These are phyloP conservation scores for Batillaria attramentaria DNA, from an alignment of 1,140 invertebrate species.

Conservation along the genomic window DNA sequence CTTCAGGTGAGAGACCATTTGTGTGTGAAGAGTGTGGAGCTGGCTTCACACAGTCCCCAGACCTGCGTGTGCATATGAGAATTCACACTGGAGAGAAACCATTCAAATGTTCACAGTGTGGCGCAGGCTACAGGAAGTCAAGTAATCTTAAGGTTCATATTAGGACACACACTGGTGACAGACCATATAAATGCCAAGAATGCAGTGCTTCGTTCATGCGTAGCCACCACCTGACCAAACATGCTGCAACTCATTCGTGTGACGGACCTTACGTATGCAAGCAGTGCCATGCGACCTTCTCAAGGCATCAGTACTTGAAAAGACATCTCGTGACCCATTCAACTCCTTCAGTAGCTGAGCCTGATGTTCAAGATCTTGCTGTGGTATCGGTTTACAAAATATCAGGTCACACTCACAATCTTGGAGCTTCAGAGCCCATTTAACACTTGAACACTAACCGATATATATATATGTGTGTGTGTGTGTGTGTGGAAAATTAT, in stretches of 20 bases:
- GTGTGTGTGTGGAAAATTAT: too few relatives aligned
- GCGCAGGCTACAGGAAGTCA: not conserved
- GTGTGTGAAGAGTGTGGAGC: constrained; percentile 44
- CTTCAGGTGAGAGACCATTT: constrained; percentile 67
- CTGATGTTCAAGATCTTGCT: too few relatives aligned
- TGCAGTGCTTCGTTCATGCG: not conserved
- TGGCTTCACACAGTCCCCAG: constrained; percentile 24
- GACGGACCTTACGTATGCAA: constrained; percentile 3
- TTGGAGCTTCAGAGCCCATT: too few relatives aligned
- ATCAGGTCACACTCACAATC: too few relatives aligned
- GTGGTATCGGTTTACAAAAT: too few relatives aligned
- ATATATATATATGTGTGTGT: too few relatives aligned
- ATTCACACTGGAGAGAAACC: constrained; percentile 3
- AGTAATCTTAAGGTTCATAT: constrained; percentile 16
- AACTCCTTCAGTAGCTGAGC: too few relatives aligned
- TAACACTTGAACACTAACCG: too few relatives aligned
- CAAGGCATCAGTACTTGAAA: too few relatives aligned
- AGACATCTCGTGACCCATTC: too few relatives aligned
- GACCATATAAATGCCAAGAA: not conserved
- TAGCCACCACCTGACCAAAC: not conserved
- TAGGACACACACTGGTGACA: not conserved
- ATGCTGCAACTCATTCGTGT: not conserved
- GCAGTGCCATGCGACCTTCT: not conserved
- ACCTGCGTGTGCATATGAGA: not conserved
- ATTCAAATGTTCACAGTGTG: constrained; percentile 5